A percentile compares a stretch with the other conserved stretches of the same genome.
Evolutionary conservation across 2,888 invertebrate species (phyloP).

Genomic region (Campoplex nolae): DNA sequence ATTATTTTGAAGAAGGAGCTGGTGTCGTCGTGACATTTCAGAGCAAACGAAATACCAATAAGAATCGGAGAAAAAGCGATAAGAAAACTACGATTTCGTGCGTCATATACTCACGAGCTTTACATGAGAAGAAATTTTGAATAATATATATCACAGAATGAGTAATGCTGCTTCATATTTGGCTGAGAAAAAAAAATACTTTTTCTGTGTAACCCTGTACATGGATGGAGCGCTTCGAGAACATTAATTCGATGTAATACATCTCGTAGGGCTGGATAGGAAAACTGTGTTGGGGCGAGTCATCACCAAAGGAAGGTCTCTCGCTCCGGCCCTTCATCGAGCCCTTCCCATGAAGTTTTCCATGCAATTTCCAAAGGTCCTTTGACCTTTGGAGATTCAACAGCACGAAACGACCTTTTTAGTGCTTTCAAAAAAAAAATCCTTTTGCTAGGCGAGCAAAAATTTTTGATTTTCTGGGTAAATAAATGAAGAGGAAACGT

Average conservation of each 20-base stretch:
- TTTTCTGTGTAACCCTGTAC: not conserved
- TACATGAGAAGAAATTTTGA: too few relatives aligned
- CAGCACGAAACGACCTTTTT: not conserved
- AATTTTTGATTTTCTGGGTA: not conserved
- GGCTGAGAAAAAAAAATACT: not conserved
- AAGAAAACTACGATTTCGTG: too few relatives aligned
- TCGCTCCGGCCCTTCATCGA: conserved; percentile 7
- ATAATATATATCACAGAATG: too few relatives aligned
- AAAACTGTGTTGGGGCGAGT: conserved; percentile 38
- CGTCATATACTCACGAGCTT: too few relatives aligned
- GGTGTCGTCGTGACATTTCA: too few relatives aligned
- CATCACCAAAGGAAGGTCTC: not conserved
- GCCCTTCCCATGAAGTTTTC: conserved; percentile 7
- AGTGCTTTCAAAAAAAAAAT: not conserved
- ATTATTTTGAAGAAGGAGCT: too few relatives aligned
- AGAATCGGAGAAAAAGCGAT: too few relatives aligned
- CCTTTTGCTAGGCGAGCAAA: not conserved
- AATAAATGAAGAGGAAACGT: too few relatives aligned
- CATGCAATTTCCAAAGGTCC: not conserved
- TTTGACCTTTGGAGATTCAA: too few relatives aligned
- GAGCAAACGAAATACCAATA: too few relatives aligned
- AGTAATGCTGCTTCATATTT: not conserved
- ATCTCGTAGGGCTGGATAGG: not conserved
- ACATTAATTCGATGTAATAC: not conserved
- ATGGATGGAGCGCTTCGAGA: not conserved